Conservation (phyloP, 1,140 invertebrate species). For the Drosophila pseudoananassae region DNA sequence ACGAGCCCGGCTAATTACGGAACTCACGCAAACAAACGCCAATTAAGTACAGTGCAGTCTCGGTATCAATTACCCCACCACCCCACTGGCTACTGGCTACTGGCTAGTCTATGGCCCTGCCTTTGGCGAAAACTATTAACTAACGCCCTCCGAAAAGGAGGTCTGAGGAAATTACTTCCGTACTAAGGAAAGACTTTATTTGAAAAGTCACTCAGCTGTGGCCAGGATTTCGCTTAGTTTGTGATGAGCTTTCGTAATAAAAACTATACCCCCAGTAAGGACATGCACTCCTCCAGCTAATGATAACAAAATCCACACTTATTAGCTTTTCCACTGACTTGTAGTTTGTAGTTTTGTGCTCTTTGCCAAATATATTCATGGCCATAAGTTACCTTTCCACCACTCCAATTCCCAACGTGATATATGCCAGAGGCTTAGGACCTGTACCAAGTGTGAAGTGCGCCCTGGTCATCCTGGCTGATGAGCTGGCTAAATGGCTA, state of each 20-base stretch:
- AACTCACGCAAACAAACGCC: constrained; percentile 9
- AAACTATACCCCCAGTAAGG: too few relatives aligned
- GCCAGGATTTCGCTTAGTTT: too few relatives aligned
- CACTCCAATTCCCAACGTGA: constrained; percentile 18
- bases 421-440: constrained; percentile 24
- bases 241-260: too few relatives aligned
- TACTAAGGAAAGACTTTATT: neutral
- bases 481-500: constrained; percentile 51
- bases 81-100: neutral
- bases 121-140: constrained; percentile 16
- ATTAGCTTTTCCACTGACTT: neutral
- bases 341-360: too few relatives aligned
- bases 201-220: neutral
- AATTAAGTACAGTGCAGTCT: constrained; percentile 22
- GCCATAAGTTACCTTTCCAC: neutral
- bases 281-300: too few relatives aligned
- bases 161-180: neutral
- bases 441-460: constrained; percentile 20
- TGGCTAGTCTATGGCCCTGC: neutral
- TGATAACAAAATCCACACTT: neutral
- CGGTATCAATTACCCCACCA: constrained; percentile 24
- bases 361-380: too few relatives aligned
- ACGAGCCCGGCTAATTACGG: constrained; percentile 26
- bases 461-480: constrained; percentile 36
- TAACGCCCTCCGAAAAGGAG: neutral